Percentiles rank a stretch among this genome's conserved stretches.
phyloP scores from a whole-genome alignment of 2,113 vertebrate genomes.

The Pelecanoides urinatrix region DNA sequence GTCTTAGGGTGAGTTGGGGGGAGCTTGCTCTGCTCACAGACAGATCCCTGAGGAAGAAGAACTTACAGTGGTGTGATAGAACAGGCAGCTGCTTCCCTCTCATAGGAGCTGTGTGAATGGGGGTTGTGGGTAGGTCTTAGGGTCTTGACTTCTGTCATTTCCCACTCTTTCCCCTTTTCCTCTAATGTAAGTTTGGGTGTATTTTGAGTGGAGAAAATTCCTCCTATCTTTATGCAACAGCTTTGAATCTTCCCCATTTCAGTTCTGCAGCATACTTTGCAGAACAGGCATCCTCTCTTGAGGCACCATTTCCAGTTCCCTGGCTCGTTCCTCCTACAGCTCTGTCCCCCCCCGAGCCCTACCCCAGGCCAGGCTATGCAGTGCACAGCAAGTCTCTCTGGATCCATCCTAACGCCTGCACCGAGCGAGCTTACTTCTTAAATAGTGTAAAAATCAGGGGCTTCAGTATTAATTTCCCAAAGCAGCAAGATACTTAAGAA shows the following conservation, averaged over 20 bases:
- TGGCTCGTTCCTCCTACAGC: background rate
- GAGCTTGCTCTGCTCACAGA: background rate
- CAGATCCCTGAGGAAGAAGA: background rate
- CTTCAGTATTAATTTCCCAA: conserved; percentile 22
- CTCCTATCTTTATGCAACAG: background rate
- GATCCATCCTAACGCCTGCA: background rate
- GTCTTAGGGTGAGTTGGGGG: background rate
- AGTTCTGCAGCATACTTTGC: background rate
- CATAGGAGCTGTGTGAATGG: background rate
- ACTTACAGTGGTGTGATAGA: background rate
- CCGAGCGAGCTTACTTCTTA: background rate
- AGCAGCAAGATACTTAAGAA: conserved; percentile 21
- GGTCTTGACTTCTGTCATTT: background rate
- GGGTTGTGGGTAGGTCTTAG: background rate
- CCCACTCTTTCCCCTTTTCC: background rate
- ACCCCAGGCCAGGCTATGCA: background rate
- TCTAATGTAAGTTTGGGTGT: background rate
- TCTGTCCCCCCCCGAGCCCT: background rate
- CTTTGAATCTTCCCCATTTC: background rate
- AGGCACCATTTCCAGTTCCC: background rate
- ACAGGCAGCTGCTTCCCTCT: background rate
- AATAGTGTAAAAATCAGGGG: background rate
- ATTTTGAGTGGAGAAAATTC: background rate
- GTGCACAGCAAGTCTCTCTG: background rate
- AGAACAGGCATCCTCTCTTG: background rate